Evolutionary conservation across 2,888 invertebrate species (phyloP), one percentile per base, ranked within the genome.

Genomic region (Tachina lurida): DNA sequence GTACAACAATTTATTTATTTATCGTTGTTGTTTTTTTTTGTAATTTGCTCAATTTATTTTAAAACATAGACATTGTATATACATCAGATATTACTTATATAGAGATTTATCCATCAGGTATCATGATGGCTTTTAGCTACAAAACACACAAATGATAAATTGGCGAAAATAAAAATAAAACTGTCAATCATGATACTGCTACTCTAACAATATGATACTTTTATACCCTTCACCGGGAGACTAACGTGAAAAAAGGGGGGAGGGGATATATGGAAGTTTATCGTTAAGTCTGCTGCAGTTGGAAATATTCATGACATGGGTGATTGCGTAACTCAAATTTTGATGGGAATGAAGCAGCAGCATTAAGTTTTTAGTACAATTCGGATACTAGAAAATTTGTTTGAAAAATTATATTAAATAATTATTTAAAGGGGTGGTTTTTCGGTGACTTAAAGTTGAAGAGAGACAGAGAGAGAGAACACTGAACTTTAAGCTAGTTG

Each of bases 111-210:
- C 12, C 73, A 73, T 63, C 76, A 80, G 76, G 76, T 71, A 83
- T 83, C 71, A 71, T 65, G 76, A 65, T 65, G 58, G 65, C 76
- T 67, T 68, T 56, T 47, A 63, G 63, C 65, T 43, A 31, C 15
- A 65, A 39, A 81, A 41, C 7, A 41, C 49, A 71, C 45, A 56
- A 15, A 45, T 7, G 19, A 22, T 54, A 49, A 8, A 22, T 22
- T 3, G 9, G 15, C 13, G 5, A 39, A 17, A 12, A 10, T 17
- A 13, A 45, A 54, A 56, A 71, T 52, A 78, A 84, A 84, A 78
- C 68, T 70, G 78, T 79, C 84, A 84, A 63, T 84, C 75, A 84
- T 71, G 79, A 70, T 79, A 70, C 58, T 39, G 41, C 17, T 76
- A 45, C 10, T 22, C 31, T 17, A 79, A 43, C 41, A 75, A 65